These are phyloP conservation scores for Micromussa lordhowensis DNA, from an alignment of 92 coral and sea anemone species.

Conservation along the genomic window DNA sequence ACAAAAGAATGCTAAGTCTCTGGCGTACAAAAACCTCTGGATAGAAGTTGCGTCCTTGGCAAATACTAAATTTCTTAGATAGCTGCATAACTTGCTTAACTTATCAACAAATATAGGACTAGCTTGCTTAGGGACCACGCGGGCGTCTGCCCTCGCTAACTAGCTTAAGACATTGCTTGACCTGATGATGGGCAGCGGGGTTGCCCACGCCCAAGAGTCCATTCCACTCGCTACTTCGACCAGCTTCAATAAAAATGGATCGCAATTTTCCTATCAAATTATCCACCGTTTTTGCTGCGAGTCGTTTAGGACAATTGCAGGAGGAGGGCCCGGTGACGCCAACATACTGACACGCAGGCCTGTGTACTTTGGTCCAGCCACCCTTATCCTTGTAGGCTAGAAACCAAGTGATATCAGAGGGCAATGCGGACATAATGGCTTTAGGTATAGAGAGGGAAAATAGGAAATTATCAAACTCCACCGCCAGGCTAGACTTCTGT, in stretches of 20 bases:
- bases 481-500: conserved; percentile 33
- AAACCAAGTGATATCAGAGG: conserved; percentile 26
- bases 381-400: conserved; percentile 18
- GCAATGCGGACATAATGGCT: not conserved
- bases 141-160: not conserved
- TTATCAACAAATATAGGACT: conserved; percentile 10
- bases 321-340: not conserved
- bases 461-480: conserved; percentile 24
- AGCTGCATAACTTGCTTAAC: conserved; percentile 7
- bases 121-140: conserved; percentile 5
- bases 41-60: conserved; percentile 1
- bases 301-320: conserved; percentile 9
- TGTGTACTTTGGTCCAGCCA: conserved; percentile 26
- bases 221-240: conserved; percentile 25
- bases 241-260: conserved; percentile 27
- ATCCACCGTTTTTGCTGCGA: conserved; percentile 19
- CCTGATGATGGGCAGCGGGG: conserved; percentile 6
- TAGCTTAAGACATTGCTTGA: conserved; percentile 1
- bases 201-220: conserved; percentile 23
- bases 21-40: conserved; percentile 18
- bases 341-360: not conserved
- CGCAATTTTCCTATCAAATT: conserved; percentile 29
- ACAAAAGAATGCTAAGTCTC: conserved; percentile 47
- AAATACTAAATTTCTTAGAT: not conserved
- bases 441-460: conserved; percentile 21